phyloP scores from a whole-genome alignment of 2,797 vertebrate species.

The Lepilemur ruficaudatus region DNA sequence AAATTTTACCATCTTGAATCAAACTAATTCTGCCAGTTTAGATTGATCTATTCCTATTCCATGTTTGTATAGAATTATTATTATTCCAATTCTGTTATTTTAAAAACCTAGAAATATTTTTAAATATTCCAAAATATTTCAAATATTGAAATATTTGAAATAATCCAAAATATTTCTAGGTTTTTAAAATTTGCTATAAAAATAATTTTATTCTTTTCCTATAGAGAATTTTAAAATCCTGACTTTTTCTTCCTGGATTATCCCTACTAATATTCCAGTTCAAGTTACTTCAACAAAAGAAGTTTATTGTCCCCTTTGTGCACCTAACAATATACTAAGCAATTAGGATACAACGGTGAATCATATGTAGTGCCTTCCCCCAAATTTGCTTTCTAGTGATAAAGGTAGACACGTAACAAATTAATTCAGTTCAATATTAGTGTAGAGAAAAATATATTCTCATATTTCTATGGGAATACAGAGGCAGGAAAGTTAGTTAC shows the following conservation, averaged over 20 bases:
- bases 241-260: background rate
- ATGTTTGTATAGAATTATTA: background rate
- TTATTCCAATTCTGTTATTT: background rate
- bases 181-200: background rate
- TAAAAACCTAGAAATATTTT: background rate
- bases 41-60: background rate
- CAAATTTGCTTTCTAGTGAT: background rate
- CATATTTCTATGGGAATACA: background rate
- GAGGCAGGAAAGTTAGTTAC: background rate
- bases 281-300: background rate
- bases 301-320: background rate
- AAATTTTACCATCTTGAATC: background rate
- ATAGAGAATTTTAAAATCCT: background rate
- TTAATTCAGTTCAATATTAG: background rate
- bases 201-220: background rate
- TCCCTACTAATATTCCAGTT: background rate
- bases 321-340: background rate
- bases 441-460: background rate
- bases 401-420: background rate
- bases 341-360: background rate
- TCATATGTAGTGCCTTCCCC: background rate
- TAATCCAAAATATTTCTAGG: background rate
- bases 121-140: background rate
- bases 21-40: background rate
- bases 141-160: no score